phyloP scores from a whole-genome alignment of 2,797 vertebrate genomes.

The Synanceia verrucosa region DNA sequence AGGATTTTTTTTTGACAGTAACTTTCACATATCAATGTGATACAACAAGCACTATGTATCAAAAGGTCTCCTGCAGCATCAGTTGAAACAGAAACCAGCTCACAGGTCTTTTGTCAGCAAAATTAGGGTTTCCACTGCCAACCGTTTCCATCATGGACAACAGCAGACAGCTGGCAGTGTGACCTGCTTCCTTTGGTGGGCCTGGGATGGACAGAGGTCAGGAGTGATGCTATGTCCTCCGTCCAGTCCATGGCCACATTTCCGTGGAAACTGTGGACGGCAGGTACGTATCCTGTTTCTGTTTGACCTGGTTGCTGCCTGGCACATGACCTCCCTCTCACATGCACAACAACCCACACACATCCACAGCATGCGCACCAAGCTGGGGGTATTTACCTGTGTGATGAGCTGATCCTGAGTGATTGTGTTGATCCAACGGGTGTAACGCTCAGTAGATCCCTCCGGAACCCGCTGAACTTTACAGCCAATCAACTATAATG shows the following conservation, averaged over 20 bases:
- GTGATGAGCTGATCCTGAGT: constrained; percentile 87
- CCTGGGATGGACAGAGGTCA: constrained; percentile 48
- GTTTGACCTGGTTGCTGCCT: constrained; percentile 56
- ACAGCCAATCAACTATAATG: constrained; percentile 89
- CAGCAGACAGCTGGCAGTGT: constrained; percentile 40
- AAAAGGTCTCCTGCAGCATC: not conserved
- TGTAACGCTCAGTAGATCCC: constrained; percentile 91
- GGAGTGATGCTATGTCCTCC: constrained; percentile 20
- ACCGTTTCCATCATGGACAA: constrained; percentile 23
- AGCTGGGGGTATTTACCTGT: constrained; percentile 82
- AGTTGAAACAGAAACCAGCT: not conserved
- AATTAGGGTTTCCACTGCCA: constrained; percentile 41
- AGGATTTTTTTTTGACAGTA: not conserved
- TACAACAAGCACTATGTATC: not conserved
- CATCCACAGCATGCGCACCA: not conserved
- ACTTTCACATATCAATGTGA: not conserved
- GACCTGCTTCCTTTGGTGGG: constrained; percentile 53
- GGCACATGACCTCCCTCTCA: constrained; percentile 71
- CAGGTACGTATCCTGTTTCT: constrained; percentile 79
- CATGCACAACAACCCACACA: not conserved
- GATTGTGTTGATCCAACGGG: constrained; percentile 93
- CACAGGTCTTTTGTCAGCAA: not conserved
- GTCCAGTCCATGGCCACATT: constrained; percentile 43
- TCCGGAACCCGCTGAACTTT: constrained; percentile 86
- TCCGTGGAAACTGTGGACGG: constrained; percentile 69